Base-by-base conservation (phyloP, 2,888 invertebrate genomes). In the Caenorhabditis sp. region DNA sequence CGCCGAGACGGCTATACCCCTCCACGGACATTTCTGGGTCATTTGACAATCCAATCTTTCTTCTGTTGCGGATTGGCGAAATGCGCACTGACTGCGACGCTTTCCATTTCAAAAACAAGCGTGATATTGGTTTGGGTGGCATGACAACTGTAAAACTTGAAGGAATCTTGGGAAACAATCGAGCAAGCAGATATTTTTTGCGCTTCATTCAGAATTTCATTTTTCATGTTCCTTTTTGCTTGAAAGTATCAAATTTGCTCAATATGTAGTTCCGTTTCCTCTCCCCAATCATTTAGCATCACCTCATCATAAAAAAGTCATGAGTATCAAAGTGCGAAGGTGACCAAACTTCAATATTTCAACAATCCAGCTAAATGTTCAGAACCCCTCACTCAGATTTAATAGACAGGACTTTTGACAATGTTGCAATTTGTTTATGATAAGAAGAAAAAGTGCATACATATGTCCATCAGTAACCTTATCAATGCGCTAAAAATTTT, bases 1-100 rank as follows among this genome's bases (percentile, higher is more conserved):
- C 58, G 60, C 62, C 65, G 74, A 60, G 72, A 74, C 60, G 64
- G 74, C 67, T 76, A 76, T 67, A 67, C 67, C 56, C 65, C 71
- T 79, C 78, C 79, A 71, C 70, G 67, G 71, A 72, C 70, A 70
- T 79, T 79, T 79, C 79, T 79, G 79, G 79, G 79, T 79, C 79
- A 79, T 79, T 79, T 79, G 67, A 79, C 67, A 68, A 79, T 76
- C 76, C 76, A 76, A 76, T 76, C 76, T 74, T 74, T 74, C 50
- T 58, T 67, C 74, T 67, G 67, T 76, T 76, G 76, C 76, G 76
- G 76, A 67, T 67, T 61, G 67, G 60, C 67, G 44, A 76, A 76
- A 67, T 76, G 76, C 76, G 76, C 67, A 67, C 44, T 40, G 55
- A 58, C 64, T 6, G 28, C 32, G 53, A 53, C 74, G 76, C 51